phyloP scores from a whole-genome alignment of 2,888 invertebrate species.

The Mellilla xanthometata region DNA sequence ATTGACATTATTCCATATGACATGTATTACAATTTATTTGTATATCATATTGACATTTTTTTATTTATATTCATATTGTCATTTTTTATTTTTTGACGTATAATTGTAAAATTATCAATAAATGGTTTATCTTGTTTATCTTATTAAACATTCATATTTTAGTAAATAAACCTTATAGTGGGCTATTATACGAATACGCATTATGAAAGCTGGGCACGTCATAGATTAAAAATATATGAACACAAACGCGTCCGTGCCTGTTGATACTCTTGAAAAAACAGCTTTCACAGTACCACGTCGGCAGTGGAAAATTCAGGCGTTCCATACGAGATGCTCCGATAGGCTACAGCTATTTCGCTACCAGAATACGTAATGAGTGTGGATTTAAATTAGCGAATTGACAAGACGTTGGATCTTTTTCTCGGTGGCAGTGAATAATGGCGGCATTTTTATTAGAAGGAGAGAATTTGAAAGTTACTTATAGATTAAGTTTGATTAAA shows the following conservation, averaged over 20 bases:
- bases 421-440: neutral
- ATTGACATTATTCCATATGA: no score
- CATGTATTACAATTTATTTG: no score
- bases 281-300: conserved; percentile 7
- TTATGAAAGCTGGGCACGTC: neutral
- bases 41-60: no score
- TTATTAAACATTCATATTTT: no score
- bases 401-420: conserved; percentile 3
- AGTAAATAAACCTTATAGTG: no score
- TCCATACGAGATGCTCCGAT: conserved; percentile 27
- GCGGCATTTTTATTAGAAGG: no score
- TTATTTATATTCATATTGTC: no score
- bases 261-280: conserved; percentile 4
- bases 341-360: conserved; percentile 34
- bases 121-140: no score
- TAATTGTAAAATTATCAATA: no score
- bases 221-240: neutral
- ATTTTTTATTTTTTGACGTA: no score
- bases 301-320: conserved; percentile 35
- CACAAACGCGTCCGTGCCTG: conserved; percentile 1
- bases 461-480: neutral
- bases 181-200: no score
- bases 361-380: conserved; percentile 35
- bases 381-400: conserved; percentile 28
- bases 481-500: no score